Conservation (phyloP, 2,888 invertebrate genomes). For the Dicyrtoma fusca region DNA sequence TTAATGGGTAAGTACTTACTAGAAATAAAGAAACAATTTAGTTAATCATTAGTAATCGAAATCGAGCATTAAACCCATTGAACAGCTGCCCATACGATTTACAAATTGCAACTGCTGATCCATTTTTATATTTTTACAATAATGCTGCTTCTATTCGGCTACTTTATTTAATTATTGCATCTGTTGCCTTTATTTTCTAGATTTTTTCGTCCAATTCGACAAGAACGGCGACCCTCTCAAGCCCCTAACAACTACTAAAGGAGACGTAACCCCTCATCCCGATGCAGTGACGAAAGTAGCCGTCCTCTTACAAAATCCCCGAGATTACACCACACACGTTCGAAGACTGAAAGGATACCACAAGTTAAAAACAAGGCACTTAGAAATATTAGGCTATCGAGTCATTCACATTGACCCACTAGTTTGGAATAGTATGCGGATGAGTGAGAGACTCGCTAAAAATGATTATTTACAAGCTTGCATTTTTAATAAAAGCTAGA, state of each 20-base stretch:
- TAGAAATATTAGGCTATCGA: conserved; percentile 69
- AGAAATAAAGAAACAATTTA: no score
- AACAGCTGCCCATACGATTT: no score
- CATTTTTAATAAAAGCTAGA: not conserved
- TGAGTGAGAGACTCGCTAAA: conserved; percentile 62
- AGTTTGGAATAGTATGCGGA: conserved; percentile 66
- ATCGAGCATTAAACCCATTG: no score
- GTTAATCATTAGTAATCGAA: no score
- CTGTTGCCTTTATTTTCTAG: no score
- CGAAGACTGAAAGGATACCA: conserved; percentile 63
- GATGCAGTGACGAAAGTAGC: conserved; percentile 57
- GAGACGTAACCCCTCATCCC: not conserved
- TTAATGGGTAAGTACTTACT: conserved; percentile 43
- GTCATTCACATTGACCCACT: conserved; percentile 64
- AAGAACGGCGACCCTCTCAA: conserved; percentile 42
- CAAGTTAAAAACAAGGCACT: conserved; percentile 65
- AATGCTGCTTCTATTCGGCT: no score
- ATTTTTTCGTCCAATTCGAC: conserved; percentile 57
- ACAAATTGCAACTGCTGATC: no score
- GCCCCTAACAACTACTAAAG: conserved; percentile 41
- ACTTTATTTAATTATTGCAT: no score
- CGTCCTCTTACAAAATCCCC: conserved; percentile 61
- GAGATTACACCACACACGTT: conserved; percentile 62
- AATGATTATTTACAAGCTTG: conserved; percentile 44
- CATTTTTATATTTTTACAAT: no score